Evolutionary conservation across 2,113 vertebrate genomes (phyloP).

Genomic region (Psittacus erithacus): DNA sequence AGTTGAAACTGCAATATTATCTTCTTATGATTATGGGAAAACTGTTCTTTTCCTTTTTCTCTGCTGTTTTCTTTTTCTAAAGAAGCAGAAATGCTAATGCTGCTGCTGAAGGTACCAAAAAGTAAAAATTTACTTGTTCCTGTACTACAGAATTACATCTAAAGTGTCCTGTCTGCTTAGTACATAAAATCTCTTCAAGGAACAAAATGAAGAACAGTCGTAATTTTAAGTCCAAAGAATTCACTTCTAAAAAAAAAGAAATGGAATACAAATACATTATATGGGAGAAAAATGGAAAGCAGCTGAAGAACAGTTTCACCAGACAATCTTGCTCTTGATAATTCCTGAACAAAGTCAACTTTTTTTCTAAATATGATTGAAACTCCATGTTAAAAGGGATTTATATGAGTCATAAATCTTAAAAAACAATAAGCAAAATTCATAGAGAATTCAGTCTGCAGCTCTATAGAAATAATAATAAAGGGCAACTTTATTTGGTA

Average conservation of each 20-base stretch:
- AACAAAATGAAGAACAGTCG: not conserved
- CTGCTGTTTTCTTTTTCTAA: not conserved
- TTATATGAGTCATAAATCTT: not conserved
- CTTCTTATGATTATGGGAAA: not conserved
- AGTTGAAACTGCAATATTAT: constrained; percentile 26
- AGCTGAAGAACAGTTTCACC: not conserved
- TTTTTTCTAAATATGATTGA: constrained; percentile 6
- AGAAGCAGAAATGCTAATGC: not conserved
- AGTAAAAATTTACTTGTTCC: not conserved
- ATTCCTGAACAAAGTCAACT: not conserved
- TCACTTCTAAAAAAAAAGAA: not conserved
- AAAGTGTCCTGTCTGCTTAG: not conserved
- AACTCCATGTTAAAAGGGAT: not conserved
- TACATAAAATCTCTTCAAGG: not conserved
- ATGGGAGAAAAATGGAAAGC: not conserved
- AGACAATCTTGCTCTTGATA: not conserved
- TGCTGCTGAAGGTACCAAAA: not conserved
- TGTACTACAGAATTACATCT: not conserved
- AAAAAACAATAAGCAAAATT: not conserved
- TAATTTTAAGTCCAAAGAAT: not conserved
- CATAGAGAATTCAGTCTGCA: not conserved
- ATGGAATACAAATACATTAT: not conserved
- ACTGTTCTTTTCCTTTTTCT: not conserved
- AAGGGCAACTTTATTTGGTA: not conserved
- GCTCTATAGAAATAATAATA: not conserved